A percentile compares a stretch with the other conserved stretches of the same genome.
Conservation (phyloP, 2,888 invertebrate species). For the Biston betularia region DNA sequence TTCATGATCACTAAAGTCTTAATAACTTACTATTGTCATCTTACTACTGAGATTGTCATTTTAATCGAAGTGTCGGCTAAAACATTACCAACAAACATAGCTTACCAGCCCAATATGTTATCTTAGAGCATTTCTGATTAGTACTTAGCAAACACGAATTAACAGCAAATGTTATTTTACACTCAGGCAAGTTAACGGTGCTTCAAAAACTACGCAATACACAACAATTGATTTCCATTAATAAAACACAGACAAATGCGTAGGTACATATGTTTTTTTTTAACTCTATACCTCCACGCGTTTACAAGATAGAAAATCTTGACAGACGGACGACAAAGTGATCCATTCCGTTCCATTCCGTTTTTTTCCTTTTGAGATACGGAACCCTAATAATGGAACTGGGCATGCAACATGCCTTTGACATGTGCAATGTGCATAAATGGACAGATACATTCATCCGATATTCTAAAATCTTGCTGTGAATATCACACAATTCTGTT, state of each 20-base stretch:
- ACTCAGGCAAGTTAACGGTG: constrained; percentile 36
- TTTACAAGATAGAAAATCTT: too few species aligned
- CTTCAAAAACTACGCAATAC: constrained; percentile 43
- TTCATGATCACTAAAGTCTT: background rate
- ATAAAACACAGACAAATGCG: background rate
- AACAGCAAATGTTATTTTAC: constrained; percentile 45
- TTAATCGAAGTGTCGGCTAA: too few species aligned
- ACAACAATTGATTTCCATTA: constrained; percentile 39
- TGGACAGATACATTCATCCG: constrained; percentile 63
- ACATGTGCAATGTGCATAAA: constrained; percentile 62
- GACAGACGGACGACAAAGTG: too few species aligned
- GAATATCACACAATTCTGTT: constrained; percentile 54
- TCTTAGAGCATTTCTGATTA: constrained; percentile 70
- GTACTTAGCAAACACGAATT: constrained; percentile 58
- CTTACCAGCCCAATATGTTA: constrained; percentile 65
- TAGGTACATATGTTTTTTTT: too few species aligned
- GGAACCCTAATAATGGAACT: background rate
- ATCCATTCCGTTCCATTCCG: too few species aligned
- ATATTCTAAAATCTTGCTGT: constrained; percentile 64
- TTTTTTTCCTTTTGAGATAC: too few species aligned
- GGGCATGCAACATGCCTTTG: constrained; percentile 33
- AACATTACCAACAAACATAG: constrained; percentile 37
- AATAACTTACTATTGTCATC: constrained; percentile 38
- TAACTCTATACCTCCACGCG: too few species aligned
- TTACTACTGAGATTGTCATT: constrained; percentile 27